Evolutionary conservation across 2,888 invertebrate genomes (phyloP), one percentile per base, ranked within the genome.

Genomic region (Nemurella pictetii): DNA sequence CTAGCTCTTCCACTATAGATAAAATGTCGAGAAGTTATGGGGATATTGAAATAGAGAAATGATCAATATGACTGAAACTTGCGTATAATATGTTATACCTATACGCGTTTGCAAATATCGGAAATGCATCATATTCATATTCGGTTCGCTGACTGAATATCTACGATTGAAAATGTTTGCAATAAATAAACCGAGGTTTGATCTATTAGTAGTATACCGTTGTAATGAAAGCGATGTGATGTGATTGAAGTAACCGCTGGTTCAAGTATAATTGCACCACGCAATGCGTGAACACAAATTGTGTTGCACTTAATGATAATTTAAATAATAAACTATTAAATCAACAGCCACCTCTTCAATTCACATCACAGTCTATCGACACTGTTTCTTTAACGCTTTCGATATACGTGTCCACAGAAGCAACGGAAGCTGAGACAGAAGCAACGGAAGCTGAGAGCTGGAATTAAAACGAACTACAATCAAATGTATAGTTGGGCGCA

Each of bases 1-100:
- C 80, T 27, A 35, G 35, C 32, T 26, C 80, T 80, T 75, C 26
- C 80, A 26, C 80, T 80, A 80, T 80, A 80, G 25, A 80, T 78
- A 78, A 78, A 78, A 29, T 80, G 35, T 80, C 25, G 25, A 2
- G 5, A 26, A 35, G 80, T 80, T 35, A 80, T 80, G 32, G 80
- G 80, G 25, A 55, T 80, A 80, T 80, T 80, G 35, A 80, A 80
- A 80, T 35, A 35, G 35, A 35, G 80, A 35, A 35, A 80, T 80
- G 80, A 80, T 80, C 80, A 80, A 80, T 80, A 80, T 32, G 80
- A 30, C 80, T 36, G 20, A 80, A 35, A 80, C 55, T 55, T 55
- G 55, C 20, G 55, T 55, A 55, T 55, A 55, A 55, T 55, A 55
- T 55, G 55, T 55, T 55, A 55, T 55, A 55, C 55, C 55, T 12